Evolutionary conservation across 2,113 vertebrate species (phyloP).

Genomic region (Crotalus horridus): DNA sequence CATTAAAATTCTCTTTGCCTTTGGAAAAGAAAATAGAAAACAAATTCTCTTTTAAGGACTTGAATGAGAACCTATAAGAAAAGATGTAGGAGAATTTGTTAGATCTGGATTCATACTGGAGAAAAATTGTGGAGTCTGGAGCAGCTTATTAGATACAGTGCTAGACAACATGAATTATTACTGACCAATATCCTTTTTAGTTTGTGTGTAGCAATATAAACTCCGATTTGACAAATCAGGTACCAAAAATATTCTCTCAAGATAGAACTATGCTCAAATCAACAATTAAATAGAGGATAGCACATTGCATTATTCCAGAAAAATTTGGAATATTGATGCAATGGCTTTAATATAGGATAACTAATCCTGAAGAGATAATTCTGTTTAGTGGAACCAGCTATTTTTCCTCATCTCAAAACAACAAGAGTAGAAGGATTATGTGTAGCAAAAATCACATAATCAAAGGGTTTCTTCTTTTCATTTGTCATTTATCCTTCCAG

Average conservation of each 20-base stretch:
- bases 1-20: not conserved
- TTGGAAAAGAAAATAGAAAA: not conserved
- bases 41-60: not conserved
- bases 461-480: not conserved
- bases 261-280: not conserved
- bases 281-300: not conserved
- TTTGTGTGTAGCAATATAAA: not conserved
- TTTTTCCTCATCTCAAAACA: not conserved
- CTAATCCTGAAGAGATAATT: not conserved
- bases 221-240: not conserved
- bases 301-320: not conserved
- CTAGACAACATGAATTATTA: not conserved
- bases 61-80: not conserved
- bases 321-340: not conserved
- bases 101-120: not conserved
- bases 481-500: too few species aligned
- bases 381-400: not conserved
- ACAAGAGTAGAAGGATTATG: not conserved
- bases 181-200: not conserved
- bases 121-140: not conserved
- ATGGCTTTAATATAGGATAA: not conserved
- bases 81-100: not conserved
- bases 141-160: not conserved
- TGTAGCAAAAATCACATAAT: not conserved
- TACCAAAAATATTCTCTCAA: not conserved